A percentile compares a stretch with the other conserved stretches of the same genome.
These are phyloP conservation scores for Ophthalmolycus amberensis DNA, from an alignment of 2,113 vertebrate species.

Conservation along the genomic window DNA sequence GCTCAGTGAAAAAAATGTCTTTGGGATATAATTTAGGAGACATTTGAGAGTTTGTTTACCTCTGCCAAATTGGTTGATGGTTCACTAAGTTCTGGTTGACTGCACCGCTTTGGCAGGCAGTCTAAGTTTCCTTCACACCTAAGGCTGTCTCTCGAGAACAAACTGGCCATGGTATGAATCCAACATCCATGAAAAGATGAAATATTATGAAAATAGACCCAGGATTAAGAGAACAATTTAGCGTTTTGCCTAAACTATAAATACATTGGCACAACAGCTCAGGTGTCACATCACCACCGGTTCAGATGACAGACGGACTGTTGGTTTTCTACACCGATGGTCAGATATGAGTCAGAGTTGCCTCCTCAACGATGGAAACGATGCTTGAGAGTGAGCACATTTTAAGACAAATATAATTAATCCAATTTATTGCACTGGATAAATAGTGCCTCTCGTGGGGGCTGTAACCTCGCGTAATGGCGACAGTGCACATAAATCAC, in stretches of 20 bases:
- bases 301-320: conserved; percentile 41
- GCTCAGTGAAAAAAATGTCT: conserved; percentile 18
- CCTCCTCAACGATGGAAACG: conserved; percentile 55
- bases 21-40: conserved; percentile 39
- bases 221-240: conserved; percentile 18
- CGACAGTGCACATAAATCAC: conserved; percentile 53
- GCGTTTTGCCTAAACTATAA: conserved; percentile 32
- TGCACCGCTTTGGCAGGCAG: conserved; percentile 53
- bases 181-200: conserved; percentile 51
- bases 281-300: conserved; percentile 36
- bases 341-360: conserved; percentile 71
- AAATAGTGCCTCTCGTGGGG: conserved; percentile 53
- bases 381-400: conserved; percentile 64
- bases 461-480: conserved; percentile 51
- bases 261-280: conserved; percentile 22
- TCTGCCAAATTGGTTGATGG: conserved; percentile 48
- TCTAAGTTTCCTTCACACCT: conserved; percentile 60
- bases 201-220: conserved; percentile 43
- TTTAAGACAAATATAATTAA: conserved; percentile 68
- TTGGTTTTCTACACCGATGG: conserved; percentile 44
- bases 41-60: conserved; percentile 29
- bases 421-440: conserved; percentile 65
- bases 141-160: conserved; percentile 44
- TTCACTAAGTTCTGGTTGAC: conserved; percentile 42
- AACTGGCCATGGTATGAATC: conserved; percentile 44